phyloP scores from a whole-genome alignment of 2,888 invertebrate genomes.

The Mantis religiosa region DNA sequence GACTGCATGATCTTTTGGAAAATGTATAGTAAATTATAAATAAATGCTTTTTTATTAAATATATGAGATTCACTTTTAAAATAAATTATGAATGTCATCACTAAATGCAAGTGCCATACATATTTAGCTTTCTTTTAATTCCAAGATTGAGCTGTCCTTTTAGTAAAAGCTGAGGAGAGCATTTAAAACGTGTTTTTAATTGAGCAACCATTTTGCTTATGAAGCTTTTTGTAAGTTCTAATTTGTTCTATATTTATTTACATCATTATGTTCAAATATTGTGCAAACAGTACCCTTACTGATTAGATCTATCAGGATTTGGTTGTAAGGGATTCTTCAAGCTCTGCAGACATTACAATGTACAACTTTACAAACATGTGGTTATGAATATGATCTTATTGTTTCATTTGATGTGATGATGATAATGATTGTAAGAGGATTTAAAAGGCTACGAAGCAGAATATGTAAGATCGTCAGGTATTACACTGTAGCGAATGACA shows the following conservation, averaged over 20 bases:
- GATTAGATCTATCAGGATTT: not conserved
- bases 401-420: not conserved
- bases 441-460: constrained; percentile 22
- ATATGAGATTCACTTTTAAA: no score
- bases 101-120: no score
- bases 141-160: not conserved
- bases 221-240: not conserved
- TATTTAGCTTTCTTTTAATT: not conserved
- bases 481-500: constrained; percentile 39
- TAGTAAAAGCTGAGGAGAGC: not conserved
- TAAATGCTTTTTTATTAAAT: no score
- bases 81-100: no score
- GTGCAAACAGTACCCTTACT: not conserved
- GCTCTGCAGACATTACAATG: not conserved
- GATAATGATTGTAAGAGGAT: not conserved
- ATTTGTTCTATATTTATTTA: not conserved
- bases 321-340: not conserved
- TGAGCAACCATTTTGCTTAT: not conserved
- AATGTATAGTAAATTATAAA: no score
- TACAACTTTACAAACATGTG: not conserved
- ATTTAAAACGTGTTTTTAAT: not conserved
- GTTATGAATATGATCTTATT: not conserved
- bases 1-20: no score
- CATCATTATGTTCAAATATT: not conserved
- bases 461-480: constrained; percentile 38